phyloP scores from a whole-genome alignment of 2,888 invertebrate species.

The Proisotoma minuta region DNA sequence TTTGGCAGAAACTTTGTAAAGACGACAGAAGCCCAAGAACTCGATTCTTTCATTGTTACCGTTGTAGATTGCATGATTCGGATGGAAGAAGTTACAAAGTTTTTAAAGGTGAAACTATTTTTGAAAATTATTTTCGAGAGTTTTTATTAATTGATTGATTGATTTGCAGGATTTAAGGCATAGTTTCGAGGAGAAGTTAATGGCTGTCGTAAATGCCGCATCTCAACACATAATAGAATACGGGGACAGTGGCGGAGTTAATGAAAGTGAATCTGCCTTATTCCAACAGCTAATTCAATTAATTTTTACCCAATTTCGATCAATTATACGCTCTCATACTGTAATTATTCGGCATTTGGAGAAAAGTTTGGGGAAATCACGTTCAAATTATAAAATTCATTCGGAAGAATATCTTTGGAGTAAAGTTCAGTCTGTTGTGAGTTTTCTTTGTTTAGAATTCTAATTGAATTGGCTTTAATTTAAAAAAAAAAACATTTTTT shows the following conservation, averaged over 20 bases:
- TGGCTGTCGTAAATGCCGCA: conserved; percentile 72
- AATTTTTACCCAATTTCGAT: conserved; percentile 75
- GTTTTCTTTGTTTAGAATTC: conserved; percentile 49
- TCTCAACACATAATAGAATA: conserved; percentile 70
- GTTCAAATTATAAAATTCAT: conserved; percentile 57
- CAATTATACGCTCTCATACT: conserved; percentile 71
- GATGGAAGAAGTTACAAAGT: conserved; percentile 76
- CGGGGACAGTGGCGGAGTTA: conserved; percentile 49
- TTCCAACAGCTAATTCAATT: conserved; percentile 54
- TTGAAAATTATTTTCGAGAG: conserved; percentile 12
- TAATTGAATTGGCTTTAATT: background rate
- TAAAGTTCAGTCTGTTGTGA: conserved; percentile 80
- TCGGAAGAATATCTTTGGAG: conserved; percentile 79
- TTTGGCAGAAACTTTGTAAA: too few relatives aligned
- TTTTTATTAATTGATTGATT: conserved; percentile 1
- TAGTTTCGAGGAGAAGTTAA: conserved; percentile 74
- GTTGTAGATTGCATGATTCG: conserved; percentile 80
- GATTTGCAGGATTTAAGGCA: conserved; percentile 65
- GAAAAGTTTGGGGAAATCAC: conserved; percentile 60
- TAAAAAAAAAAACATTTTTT: background rate
- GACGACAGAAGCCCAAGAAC: conserved; percentile 56
- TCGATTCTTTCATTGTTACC: conserved; percentile 66
- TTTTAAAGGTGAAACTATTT: conserved; percentile 64
- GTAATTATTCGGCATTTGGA: conserved; percentile 62
- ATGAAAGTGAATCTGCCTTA: conserved; percentile 35